Evolutionary conservation across 1,140 invertebrate genomes (phyloP).

Genomic region (Mactra quadrangularis): DNA sequence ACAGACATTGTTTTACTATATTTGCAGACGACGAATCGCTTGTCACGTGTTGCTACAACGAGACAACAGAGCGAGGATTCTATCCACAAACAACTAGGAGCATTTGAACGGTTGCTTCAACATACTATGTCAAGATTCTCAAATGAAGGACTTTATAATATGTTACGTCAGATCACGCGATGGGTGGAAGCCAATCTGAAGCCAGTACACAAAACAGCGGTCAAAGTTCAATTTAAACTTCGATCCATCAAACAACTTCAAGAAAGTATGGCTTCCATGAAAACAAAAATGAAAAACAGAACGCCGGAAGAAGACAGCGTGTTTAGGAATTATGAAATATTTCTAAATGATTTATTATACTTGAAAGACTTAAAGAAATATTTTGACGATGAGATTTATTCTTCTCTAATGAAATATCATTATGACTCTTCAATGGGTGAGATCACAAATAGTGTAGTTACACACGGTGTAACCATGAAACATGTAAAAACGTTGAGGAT

Average conservation of each 20-base stretch:
- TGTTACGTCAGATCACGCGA: constrained; percentile 50
- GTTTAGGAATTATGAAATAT: constrained; percentile 60
- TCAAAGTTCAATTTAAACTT: constrained; percentile 31
- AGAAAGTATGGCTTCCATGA: constrained; percentile 38
- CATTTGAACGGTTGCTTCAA: constrained; percentile 65
- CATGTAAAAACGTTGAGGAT: not conserved
- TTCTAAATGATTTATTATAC: constrained; percentile 66
- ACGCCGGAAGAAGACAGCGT: constrained; percentile 46
- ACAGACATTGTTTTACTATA: not conserved
- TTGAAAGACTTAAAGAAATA: constrained; percentile 65
- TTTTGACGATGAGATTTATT: constrained; percentile 67
- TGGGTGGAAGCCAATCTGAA: constrained; percentile 33
- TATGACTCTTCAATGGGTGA: constrained; percentile 45
- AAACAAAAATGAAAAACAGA: constrained; percentile 2
- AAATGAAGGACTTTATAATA: constrained; percentile 54
- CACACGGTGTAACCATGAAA: not conserved
- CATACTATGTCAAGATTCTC: constrained; percentile 71
- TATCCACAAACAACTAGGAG: constrained; percentile 60
- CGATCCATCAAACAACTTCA: constrained; percentile 49
- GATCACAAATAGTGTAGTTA: not conserved
- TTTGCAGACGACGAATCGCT: constrained; percentile 48
- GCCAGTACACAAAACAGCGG: not conserved
- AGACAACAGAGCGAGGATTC: constrained; percentile 51
- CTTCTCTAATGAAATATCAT: constrained; percentile 63
- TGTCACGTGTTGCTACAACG: constrained; percentile 9